Evolutionary conservation across 2,888 invertebrate genomes (phyloP).

Genomic region (Liposcelis brunnea): DNA sequence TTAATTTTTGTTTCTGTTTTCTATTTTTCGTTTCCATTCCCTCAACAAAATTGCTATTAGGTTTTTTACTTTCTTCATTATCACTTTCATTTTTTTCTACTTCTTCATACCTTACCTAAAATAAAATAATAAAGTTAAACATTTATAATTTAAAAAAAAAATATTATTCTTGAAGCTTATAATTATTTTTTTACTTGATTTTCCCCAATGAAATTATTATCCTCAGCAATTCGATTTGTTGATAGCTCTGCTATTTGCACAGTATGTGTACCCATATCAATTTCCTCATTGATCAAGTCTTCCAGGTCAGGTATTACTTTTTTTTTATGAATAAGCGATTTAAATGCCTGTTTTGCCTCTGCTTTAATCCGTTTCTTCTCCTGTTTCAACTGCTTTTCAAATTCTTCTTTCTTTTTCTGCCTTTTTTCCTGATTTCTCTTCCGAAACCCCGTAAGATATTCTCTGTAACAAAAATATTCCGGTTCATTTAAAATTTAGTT

Average conservation of each 20-base stretch:
- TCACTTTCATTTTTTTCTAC: conserved; percentile 20
- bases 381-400: conserved; percentile 52
- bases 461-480: conserved; percentile 36
- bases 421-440: conserved; percentile 62
- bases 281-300: conserved; percentile 47
- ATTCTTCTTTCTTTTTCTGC: conserved; percentile 53
- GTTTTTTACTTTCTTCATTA: conserved; percentile 20
- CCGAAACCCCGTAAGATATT: conserved; percentile 63
- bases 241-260: conserved; percentile 63
- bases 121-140: conserved; percentile 6
- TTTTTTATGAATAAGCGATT: conserved; percentile 52
- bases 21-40: conserved; percentile 18
- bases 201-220: conserved; percentile 53
- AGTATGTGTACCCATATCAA: conserved; percentile 58
- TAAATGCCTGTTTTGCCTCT: conserved; percentile 51
- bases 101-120: conserved; percentile 20
- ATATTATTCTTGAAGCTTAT: too few relatives aligned
- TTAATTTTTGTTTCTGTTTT: conserved; percentile 22
- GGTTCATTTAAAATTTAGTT: conserved; percentile 1
- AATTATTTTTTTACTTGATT: conserved; percentile 38
- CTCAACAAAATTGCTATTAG: conserved; percentile 1
- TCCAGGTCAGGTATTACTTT: conserved; percentile 52
- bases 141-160: background rate
- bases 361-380: conserved; percentile 57
- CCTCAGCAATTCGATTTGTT: conserved; percentile 47